Evolutionary conservation across 2,888 invertebrate species (phyloP).

Genomic region (Melinaea menophilus): DNA sequence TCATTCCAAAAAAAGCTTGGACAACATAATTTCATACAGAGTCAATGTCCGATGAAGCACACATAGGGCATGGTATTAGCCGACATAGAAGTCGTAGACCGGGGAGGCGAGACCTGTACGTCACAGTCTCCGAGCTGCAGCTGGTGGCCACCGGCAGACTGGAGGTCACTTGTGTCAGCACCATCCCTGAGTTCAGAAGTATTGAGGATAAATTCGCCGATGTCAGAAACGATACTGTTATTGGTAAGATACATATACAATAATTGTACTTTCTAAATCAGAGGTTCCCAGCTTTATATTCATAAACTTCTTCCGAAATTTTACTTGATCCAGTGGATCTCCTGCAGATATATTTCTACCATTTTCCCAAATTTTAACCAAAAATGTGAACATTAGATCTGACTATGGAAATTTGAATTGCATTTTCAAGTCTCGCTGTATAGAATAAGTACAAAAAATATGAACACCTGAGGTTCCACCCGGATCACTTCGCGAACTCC

Average conservation of each 20-base stretch:
- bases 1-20: not conserved
- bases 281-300: no score
- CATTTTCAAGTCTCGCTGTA: no score
- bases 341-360: no score
- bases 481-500: no score
- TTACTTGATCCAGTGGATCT: no score
- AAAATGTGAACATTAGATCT: no score
- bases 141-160: conserved; percentile 83
- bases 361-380: no score
- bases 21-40: conserved; percentile 30
- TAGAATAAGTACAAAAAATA: no score
- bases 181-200: conserved; percentile 86
- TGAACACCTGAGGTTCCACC: no score
- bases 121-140: conserved; percentile 85
- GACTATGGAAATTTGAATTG: no score
- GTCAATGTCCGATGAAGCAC: conserved; percentile 42
- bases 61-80: conserved; percentile 50
- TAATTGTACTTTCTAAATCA: not conserved
- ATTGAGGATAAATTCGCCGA: conserved; percentile 86
- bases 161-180: conserved; percentile 86
- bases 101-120: conserved; percentile 79
- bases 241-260: conserved; percentile 67
- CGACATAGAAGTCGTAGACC: conserved; percentile 66
- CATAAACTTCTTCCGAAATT: no score
- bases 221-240: conserved; percentile 82